A percentile compares a stretch with the other conserved stretches of the same genome.
Conservation (phyloP, 1,140 invertebrate genomes). For the Neodiprion lecontei region DNA sequence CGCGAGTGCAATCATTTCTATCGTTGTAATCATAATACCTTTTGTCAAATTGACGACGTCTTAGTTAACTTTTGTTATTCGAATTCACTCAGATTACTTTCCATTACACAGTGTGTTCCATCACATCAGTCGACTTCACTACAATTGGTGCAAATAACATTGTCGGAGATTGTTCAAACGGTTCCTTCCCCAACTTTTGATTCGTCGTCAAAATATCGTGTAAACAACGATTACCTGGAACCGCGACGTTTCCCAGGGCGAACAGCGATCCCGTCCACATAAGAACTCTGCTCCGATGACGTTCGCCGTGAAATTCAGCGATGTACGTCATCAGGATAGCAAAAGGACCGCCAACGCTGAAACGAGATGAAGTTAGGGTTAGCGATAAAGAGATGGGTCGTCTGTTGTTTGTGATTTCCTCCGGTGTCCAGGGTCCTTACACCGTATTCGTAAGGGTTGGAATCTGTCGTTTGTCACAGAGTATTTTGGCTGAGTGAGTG, state of each 20-base stretch:
- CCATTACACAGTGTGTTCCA: neutral
- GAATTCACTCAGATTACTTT: neutral
- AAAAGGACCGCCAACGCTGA: constrained; percentile 52
- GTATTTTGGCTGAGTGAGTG: neutral
- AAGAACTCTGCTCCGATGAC: constrained; percentile 42
- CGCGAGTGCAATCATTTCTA: too few relatives aligned
- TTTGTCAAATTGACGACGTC: neutral
- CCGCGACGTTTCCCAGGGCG: constrained; percentile 45
- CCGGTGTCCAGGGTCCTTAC: neutral
- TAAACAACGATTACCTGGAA: constrained; percentile 43
- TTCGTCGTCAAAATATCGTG: neutral
- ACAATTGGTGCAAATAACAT: neutral
- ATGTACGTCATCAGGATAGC: constrained; percentile 51
- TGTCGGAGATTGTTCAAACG: too few relatives aligned
- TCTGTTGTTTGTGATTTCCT: neutral
- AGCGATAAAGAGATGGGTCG: neutral
- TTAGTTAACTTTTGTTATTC: constrained; percentile 3
- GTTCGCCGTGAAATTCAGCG: constrained; percentile 52
- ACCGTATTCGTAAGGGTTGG: neutral
- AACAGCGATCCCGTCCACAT: constrained; percentile 48
- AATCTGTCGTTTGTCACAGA: neutral
- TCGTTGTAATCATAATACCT: too few relatives aligned
- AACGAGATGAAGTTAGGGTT: constrained; percentile 20
- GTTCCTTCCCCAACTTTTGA: too few relatives aligned
- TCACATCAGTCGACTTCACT: constrained; percentile 1